These are phyloP conservation scores for Eurypyga helias DNA, from an alignment of 2,113 vertebrate species.

Conservation along the genomic window DNA sequence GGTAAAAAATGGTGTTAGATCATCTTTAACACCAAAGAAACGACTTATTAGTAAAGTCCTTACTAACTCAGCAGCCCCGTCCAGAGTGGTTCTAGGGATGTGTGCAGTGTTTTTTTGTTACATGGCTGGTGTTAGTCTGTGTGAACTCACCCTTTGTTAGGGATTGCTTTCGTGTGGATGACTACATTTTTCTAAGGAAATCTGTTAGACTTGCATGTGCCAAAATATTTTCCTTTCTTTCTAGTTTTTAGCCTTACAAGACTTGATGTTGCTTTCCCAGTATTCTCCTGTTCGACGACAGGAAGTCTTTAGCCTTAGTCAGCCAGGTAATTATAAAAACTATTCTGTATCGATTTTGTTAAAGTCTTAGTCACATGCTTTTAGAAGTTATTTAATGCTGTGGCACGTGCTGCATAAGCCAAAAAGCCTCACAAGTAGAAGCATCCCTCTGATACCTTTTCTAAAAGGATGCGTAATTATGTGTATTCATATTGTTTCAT, in stretches of 20 bases:
- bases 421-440: background rate
- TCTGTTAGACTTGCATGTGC: background rate
- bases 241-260: constrained; percentile 95
- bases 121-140: background rate
- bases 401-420: background rate
- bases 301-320: constrained; percentile 96
- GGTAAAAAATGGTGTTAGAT: background rate
- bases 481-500: background rate
- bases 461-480: background rate
- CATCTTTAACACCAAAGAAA: background rate
- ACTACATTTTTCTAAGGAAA: background rate
- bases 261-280: constrained; percentile 92
- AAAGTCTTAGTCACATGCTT: background rate
- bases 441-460: background rate
- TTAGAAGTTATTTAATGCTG: background rate
- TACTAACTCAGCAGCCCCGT: background rate
- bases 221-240: background rate
- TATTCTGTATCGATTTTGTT: background rate
- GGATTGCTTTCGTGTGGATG: background rate
- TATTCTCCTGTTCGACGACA: constrained; percentile 87
- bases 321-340: constrained; percentile 85
- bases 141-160: background rate
- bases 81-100: background rate
- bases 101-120: background rate
- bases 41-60: background rate